A percentile compares a stretch with the other conserved stretches of the same genome.
Conservation (phyloP, 2,113 vertebrate species). For the rabbit (Oryctolagus cuniculus) region mOryCun1.1 NC_091432.1:154094501-154095000, state of each 20-base stretch:
- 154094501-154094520: conserved; percentile 55
- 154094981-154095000: background rate
- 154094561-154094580: background rate
- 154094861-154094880: background rate
- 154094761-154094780: conserved; percentile 37
- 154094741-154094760: conserved; percentile 53
- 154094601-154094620: conserved; percentile 34
- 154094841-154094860: background rate
- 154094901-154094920: background rate
- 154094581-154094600: background rate
- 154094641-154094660: conserved; percentile 97
- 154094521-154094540: background rate
- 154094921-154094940: background rate
- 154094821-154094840: background rate
- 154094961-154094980: background rate
- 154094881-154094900: background rate
- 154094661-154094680: conserved; percentile 91
- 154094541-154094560: background rate
- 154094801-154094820: background rate
- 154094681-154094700: conserved; percentile 96
- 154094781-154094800: conserved; percentile 9
- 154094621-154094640: conserved; percentile 91
- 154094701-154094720: conserved; percentile 94
- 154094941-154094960: background rate
- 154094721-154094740: conserved; percentile 84